These are phyloP conservation scores for Apolygus lucorum DNA, from an alignment of 1,140 invertebrate genomes.

Conservation along the genomic window DNA sequence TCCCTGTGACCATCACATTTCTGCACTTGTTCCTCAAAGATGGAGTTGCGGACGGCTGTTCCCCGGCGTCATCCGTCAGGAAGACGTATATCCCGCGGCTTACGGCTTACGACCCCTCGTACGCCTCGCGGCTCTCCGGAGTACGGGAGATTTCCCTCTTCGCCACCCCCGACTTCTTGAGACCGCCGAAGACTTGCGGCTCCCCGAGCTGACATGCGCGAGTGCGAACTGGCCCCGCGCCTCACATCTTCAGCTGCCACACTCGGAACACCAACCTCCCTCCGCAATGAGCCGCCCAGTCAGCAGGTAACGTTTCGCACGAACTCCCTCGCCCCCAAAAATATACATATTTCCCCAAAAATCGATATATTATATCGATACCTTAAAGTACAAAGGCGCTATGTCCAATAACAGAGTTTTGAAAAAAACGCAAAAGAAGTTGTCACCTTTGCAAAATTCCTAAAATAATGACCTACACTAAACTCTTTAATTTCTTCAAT, in stretches of 20 bases:
- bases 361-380: too few relatives aligned
- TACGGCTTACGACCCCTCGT: not conserved
- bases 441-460: too few relatives aligned
- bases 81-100: not conserved
- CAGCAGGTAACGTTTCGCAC: constrained; percentile 16
- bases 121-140: not conserved
- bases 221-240: not conserved
- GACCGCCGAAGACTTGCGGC: not conserved
- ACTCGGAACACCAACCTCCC: constrained; percentile 7
- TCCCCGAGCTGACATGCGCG: constrained; percentile 7
- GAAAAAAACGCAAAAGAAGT: too few relatives aligned
- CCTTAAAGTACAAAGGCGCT: too few relatives aligned
- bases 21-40: not conserved
- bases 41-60: not conserved
- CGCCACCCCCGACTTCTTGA: too few relatives aligned
- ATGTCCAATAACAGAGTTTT: too few relatives aligned
- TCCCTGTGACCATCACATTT: not conserved
- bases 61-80: too few relatives aligned
- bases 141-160: too few relatives aligned
- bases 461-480: too few relatives aligned
- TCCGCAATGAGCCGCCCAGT: constrained; percentile 15
- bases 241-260: constrained; percentile 6
- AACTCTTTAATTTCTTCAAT: too few relatives aligned
- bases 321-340: too few relatives aligned
- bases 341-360: too few relatives aligned